Evolutionary conservation across 2,797 vertebrate species (phyloP).

Genomic region (Cirrhinus molitorella): DNA sequence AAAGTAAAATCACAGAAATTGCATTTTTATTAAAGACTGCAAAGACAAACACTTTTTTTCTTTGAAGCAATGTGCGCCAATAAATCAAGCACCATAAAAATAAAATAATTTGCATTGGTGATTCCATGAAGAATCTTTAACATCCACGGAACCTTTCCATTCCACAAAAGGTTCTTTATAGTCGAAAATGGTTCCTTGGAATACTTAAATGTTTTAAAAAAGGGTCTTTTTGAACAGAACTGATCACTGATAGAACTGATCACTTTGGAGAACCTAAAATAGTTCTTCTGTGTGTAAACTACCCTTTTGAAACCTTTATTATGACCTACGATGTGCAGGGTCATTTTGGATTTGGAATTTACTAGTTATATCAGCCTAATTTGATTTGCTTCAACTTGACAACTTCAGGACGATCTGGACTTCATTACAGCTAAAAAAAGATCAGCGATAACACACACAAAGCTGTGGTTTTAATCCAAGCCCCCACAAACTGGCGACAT

Average conservation of each 20-base stretch:
- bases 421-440: neutral
- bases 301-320: neutral
- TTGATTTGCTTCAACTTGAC: neutral
- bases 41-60: no score
- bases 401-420: conserved; percentile 7
- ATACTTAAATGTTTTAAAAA: no score
- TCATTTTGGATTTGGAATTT: neutral
- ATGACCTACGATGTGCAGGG: neutral
- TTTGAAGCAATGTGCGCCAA: no score
- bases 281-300: neutral
- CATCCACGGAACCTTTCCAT: neutral
- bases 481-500: conserved; percentile 14
- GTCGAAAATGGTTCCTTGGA: no score
- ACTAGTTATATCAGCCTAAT: neutral
- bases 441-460: neutral
- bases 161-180: neutral
- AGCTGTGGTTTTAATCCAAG: conserved; percentile 9
- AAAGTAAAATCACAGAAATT: no score
- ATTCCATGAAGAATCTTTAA: neutral
- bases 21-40: no score
- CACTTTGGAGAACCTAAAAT: no score
- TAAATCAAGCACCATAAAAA: no score
- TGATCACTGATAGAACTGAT: no score
- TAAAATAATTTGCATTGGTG: no score
- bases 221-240: no score